Percentiles rank a stretch among this genome's conserved stretches.
phyloP scores from a whole-genome alignment of 1,140 invertebrate species.

The Planococcus citri region DNA sequence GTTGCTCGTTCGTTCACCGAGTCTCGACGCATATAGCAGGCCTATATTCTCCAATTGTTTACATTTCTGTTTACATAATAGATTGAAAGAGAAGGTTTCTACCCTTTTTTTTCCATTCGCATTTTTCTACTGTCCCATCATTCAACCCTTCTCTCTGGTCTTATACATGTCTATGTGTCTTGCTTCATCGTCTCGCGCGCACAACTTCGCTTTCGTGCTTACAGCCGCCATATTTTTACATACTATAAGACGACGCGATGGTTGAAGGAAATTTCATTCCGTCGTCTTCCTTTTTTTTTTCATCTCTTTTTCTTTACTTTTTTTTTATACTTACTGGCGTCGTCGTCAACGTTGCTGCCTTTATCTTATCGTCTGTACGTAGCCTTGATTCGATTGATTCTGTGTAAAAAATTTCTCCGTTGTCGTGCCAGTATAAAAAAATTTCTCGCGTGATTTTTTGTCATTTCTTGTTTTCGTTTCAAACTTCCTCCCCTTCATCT shows the following conservation, averaged over 20 bases:
- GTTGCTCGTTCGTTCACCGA: constrained; percentile 4
- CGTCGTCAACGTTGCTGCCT: no score
- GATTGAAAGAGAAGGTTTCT: constrained; percentile 13
- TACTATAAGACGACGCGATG: not conserved
- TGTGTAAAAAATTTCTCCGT: not conserved
- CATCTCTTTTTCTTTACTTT: not conserved
- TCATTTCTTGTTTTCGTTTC: not conserved
- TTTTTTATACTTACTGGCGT: no score
- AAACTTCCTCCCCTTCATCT: not conserved
- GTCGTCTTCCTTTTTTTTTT: not conserved
- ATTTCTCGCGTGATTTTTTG: not conserved
- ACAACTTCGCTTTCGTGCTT: not conserved
- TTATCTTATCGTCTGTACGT: no score
- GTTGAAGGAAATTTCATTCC: not conserved
- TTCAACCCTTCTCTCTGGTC: not conserved
- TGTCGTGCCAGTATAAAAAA: not conserved
- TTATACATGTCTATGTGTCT: no score
- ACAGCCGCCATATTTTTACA: constrained; percentile 1
- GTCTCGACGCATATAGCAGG: no score
- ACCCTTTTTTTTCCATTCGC: not conserved
- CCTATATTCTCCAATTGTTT: not conserved
- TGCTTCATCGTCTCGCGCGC: no score
- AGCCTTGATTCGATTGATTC: not conserved
- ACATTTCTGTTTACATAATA: constrained; percentile 4
- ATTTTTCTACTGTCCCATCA: not conserved